Percentiles rank a stretch among this genome's conserved stretches.
Conservation (phyloP, 2,797 vertebrate species). For the Setipinna tenuifilis region DNA sequence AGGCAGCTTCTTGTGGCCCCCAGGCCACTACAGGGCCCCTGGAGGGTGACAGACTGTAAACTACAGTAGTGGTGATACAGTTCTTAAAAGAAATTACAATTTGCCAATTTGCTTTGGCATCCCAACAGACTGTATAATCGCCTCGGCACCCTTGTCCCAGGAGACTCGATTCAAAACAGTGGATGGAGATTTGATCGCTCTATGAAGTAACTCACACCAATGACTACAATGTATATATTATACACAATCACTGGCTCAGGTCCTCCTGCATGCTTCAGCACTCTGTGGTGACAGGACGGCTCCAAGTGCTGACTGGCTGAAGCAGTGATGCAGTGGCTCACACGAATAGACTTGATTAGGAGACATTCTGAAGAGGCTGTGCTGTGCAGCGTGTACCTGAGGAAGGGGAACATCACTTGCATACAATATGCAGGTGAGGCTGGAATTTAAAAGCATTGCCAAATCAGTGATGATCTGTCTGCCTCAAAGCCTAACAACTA, state of each 20-base stretch:
- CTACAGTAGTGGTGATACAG: too few relatives aligned
- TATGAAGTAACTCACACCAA: background rate
- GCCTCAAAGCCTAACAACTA: too few relatives aligned
- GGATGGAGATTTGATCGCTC: background rate
- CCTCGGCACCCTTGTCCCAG: too few relatives aligned
- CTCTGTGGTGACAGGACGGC: background rate
- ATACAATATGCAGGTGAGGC: constrained; percentile 33
- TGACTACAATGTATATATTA: too few relatives aligned
- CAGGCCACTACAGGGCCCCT: too few relatives aligned
- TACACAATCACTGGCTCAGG: background rate
- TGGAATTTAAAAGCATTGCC: background rate
- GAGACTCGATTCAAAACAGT: background rate
- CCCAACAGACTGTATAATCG: too few relatives aligned
- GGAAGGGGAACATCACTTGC: constrained; percentile 13
- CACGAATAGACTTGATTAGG: background rate
- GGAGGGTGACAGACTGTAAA: too few relatives aligned
- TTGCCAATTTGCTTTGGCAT: too few relatives aligned
- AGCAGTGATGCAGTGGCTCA: background rate
- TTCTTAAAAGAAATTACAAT: too few relatives aligned
- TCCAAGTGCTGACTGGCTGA: background rate
- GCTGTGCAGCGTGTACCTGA: background rate
- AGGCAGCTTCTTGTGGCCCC: too few relatives aligned
- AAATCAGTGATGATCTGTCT: too few relatives aligned
- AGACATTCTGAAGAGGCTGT: background rate
- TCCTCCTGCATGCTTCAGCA: background rate